Evolutionary conservation across 37 sponge, comb jelly and placozoan species (phyloP), one percentile per base, ranked within the genome.

Genomic region (Aplysina aerophoba): DNA sequence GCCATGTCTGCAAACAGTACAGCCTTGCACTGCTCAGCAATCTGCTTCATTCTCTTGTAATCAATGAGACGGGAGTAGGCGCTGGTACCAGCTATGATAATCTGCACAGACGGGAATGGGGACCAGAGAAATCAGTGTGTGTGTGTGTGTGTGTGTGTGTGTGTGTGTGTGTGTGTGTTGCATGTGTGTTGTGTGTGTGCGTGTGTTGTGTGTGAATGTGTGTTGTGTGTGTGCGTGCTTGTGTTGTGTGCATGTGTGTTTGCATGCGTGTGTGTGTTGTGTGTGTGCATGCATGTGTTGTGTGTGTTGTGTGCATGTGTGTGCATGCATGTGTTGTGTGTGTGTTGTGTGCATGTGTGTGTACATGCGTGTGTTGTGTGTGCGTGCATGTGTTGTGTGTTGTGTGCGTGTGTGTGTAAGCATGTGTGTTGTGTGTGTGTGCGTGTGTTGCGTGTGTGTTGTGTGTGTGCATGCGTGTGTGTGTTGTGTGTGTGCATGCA

Each of bases 21-120:
- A 34, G 99, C 95, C 16, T 91, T 89, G 55, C 71, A 73, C n/a
- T 87, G 71, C 53, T 95, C 89, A 54, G 90, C 89, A 54, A 95
- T 93, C 90, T 94, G 21, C 53, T 88, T 89, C 78, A 99, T 87
- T 27, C 87, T 75, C 33, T 30, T 60, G 83, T 95, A 99, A 89
- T 99, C 99, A 19, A 99, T 89, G 73, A 88, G 82, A 19, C 97
- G 81, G 34, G 99, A 94, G 88, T 99, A 99, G 44, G 99, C 99
- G 79, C 95, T 97, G 59, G 92, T 93, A 13, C 99, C 99, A 16
- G 99, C 99, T 24, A 99, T 96, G 80, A 99, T 94, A 44, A 44
- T 44, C 50, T 44, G 50, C 8, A 8, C 6, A 44, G 50, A 8
- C 8, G 50, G 8, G 3, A 8, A 44, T 3, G 50, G 50, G 8